Evolutionary conservation across 92 coral and sea anemone species (phyloP).

Genomic region (Palythoa grandiflora): DNA sequence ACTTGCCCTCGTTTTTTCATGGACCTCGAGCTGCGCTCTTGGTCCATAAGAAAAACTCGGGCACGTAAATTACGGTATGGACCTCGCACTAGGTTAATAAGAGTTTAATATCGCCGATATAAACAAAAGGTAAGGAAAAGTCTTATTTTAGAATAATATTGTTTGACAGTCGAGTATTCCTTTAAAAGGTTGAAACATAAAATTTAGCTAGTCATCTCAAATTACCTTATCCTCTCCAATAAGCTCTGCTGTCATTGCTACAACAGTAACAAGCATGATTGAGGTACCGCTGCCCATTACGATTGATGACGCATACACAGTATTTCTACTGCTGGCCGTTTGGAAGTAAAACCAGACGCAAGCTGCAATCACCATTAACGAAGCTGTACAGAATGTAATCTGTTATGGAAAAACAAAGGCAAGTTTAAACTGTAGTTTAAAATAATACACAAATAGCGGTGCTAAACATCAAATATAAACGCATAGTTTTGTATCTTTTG

Average conservation of each 20-base stretch:
- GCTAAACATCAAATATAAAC: too few relatives aligned
- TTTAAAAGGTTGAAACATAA: neutral
- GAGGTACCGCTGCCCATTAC: conserved; percentile 74
- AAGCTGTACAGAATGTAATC: conserved; percentile 57
- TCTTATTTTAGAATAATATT: too few relatives aligned
- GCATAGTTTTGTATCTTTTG: too few relatives aligned
- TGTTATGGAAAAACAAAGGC: neutral
- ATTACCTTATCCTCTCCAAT: conserved; percentile 70
- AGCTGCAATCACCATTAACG: conserved; percentile 60
- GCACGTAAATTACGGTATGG: too few relatives aligned
- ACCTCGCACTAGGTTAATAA: too few relatives aligned
- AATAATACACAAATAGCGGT: too few relatives aligned
- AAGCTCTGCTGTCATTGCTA: conserved; percentile 63
- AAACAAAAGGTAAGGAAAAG: too few relatives aligned
- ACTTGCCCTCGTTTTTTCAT: too few relatives aligned
- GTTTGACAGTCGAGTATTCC: too few relatives aligned
- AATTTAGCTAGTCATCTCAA: neutral
- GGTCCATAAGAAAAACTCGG: too few relatives aligned
- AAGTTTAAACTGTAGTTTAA: neutral
- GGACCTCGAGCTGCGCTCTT: too few relatives aligned
- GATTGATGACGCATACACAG: conserved; percentile 64
- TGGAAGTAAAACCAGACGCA: conserved; percentile 64
- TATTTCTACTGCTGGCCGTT: conserved; percentile 58
- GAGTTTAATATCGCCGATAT: too few relatives aligned
- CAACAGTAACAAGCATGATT: conserved; percentile 66